Evolutionary conservation across 2,888 invertebrate species (phyloP).

Genomic region (Lamellibrachia satsuma): DNA sequence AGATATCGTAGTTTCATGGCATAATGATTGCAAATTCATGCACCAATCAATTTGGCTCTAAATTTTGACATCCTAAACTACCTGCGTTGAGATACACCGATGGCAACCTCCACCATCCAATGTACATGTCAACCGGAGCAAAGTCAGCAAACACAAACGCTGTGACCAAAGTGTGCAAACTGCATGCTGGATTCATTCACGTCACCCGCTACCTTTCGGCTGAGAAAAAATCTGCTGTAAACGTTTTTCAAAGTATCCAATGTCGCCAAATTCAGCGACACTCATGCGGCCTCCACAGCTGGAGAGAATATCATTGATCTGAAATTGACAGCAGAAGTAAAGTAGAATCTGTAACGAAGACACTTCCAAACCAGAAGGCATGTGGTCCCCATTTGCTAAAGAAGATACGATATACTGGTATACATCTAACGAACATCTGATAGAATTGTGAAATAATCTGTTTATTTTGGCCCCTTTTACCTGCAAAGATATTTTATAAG

Average conservation of each 20-base stretch:
- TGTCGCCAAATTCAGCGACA: slow-evolving; percentile 41
- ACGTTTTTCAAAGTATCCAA: slow-evolving; percentile 46
- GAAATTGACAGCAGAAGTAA: slow-evolving; percentile 33
- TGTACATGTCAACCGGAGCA: neutral
- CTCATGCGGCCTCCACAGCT: slow-evolving; percentile 59
- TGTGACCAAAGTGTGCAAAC: neutral
- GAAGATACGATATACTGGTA: neutral
- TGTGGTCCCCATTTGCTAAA: too few species aligned
- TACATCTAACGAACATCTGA: neutral
- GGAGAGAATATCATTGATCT: slow-evolving; percentile 61
- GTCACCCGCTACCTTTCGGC: slow-evolving; percentile 44
- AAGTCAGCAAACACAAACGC: neutral
- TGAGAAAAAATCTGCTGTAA: slow-evolving; percentile 43
- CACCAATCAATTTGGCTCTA: neutral
- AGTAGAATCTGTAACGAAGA: neutral
- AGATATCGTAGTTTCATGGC: neutral
- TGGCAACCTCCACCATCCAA: neutral
- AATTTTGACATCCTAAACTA: neutral
- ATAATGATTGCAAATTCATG: neutral
- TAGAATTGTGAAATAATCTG: neutral
- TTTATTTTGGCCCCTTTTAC: neutral
- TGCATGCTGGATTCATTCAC: neutral
- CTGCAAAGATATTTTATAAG: neutral
- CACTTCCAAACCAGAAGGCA: neutral
- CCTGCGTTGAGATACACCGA: neutral